Evolutionary conservation across 1,140 invertebrate genomes (phyloP).

Genomic region (Arctopsyche grandis): DNA sequence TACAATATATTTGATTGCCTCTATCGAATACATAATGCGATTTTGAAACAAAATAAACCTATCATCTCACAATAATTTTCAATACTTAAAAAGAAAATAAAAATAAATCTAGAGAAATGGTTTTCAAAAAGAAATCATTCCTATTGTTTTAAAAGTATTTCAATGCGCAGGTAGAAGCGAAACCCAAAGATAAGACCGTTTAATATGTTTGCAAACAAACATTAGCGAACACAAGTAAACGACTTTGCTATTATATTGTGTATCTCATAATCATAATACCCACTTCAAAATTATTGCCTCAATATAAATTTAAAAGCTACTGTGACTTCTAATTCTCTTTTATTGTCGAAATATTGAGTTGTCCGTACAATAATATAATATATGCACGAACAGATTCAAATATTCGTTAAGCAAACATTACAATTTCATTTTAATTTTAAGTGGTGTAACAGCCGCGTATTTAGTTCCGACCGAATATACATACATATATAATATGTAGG

Average conservation of each 20-base stretch:
- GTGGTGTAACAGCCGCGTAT: slow-evolving; percentile 18
- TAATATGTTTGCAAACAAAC: not conserved
- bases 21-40: not conserved
- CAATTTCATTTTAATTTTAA: slow-evolving; percentile 35
- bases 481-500: not conserved
- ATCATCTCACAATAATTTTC: not conserved
- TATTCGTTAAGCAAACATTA: slow-evolving; percentile 14
- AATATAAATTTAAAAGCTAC: too few species aligned
- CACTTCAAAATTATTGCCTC: too few species aligned
- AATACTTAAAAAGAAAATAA: not conserved
- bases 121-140: not conserved
- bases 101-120: too few species aligned
- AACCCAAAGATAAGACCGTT: not conserved
- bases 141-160: slow-evolving; percentile 26
- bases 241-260: too few species aligned
- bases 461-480: not conserved
- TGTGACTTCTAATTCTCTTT: too few species aligned
- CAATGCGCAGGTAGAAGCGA: slow-evolving; percentile 3
- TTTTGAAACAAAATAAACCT: slow-evolving; percentile 9
- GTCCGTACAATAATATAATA: too few species aligned
- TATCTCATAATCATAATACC: too few species aligned
- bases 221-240: not conserved
- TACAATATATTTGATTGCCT: slow-evolving; percentile 20
- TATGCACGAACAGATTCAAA: not conserved
- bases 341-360: too few species aligned